Evolutionary conservation across 2,888 invertebrate genomes (phyloP).

Genomic region (Lycaena phlaeas): DNA sequence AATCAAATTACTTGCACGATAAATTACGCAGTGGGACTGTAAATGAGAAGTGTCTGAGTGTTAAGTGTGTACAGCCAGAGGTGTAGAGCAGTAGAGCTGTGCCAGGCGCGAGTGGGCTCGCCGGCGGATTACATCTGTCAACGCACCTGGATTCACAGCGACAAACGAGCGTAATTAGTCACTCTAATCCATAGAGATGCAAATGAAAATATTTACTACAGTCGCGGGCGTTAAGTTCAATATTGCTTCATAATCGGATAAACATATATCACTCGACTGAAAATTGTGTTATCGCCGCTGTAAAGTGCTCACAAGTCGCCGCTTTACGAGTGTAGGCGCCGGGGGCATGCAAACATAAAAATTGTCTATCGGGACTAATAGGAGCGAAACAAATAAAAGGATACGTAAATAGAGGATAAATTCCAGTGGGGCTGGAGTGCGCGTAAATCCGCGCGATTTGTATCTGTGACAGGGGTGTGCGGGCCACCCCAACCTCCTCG

Average conservation of each 20-base stretch:
- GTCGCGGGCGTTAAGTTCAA: conserved; percentile 46
- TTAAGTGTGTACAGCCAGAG: background rate
- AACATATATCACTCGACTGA: conserved; percentile 51
- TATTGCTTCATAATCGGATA: conserved; percentile 66
- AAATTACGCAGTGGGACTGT: background rate
- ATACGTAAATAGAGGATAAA: conserved; percentile 73
- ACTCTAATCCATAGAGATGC: conserved; percentile 41
- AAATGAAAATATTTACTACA: conserved; percentile 59
- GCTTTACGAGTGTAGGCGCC: conserved; percentile 65
- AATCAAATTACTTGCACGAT: too few species aligned
- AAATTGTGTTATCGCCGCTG: conserved; percentile 64
- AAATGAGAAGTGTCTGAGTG: conserved; percentile 7
- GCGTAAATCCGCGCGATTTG: conserved; percentile 74
- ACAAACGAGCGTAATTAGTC: conserved; percentile 56
- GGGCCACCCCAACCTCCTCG: conserved; percentile 28
- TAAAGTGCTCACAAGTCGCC: conserved; percentile 66
- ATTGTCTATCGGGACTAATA: conserved; percentile 73
- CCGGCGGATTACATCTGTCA: conserved; percentile 45
- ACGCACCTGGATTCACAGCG: conserved; percentile 53
- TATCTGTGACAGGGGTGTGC: conserved; percentile 67
- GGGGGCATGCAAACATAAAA: conserved; percentile 68
- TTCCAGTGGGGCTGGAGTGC: conserved; percentile 67
- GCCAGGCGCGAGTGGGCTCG: conserved; percentile 17
- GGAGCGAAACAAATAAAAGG: conserved; percentile 71
- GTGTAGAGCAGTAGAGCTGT: too few species aligned